phyloP scores from a whole-genome alignment of 2,797 vertebrate species.

The Toxotes lorentzi region DNA sequence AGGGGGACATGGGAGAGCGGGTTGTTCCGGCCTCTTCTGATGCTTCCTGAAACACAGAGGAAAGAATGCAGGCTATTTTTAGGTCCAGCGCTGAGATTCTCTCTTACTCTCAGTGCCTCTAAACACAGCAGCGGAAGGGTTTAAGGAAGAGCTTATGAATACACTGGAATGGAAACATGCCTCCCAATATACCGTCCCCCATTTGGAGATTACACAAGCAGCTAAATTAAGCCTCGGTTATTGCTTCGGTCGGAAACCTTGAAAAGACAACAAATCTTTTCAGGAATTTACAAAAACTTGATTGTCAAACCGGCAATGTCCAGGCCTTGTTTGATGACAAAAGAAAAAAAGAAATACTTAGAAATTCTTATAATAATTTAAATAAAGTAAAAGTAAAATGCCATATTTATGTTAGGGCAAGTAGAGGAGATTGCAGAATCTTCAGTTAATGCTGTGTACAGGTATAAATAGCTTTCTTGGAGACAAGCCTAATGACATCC shows the following conservation, averaged over 20 bases:
- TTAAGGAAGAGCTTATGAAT: constrained; percentile 79
- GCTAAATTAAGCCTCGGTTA: constrained; percentile 61
- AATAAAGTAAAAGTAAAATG: constrained; percentile 2
- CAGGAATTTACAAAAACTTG: constrained; percentile 31
- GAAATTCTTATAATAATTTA: background rate
- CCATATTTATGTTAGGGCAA: background rate
- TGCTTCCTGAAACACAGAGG: constrained; percentile 83
- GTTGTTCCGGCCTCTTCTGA: constrained; percentile 75
- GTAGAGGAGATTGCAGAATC: constrained; percentile 2
- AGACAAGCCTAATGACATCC: constrained; percentile 55
- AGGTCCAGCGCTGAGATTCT: constrained; percentile 76
- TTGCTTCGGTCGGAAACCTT: constrained; percentile 35
- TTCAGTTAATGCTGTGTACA: constrained; percentile 32
- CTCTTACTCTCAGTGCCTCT: constrained; percentile 67
- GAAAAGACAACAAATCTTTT: constrained; percentile 50
- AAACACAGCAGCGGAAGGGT: constrained; percentile 78
- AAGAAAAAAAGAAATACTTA: background rate
- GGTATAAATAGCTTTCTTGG: constrained; percentile 53
- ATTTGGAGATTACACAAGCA: constrained; percentile 60
- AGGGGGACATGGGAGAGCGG: constrained; percentile 43
- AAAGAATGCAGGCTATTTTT: constrained; percentile 87
- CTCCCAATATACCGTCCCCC: constrained; percentile 49
- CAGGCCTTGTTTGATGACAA: constrained; percentile 1
- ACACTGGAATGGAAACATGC: constrained; percentile 70
- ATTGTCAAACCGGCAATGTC: constrained; percentile 20